Evolutionary conservation across 2,888 invertebrate species (phyloP).

Genomic region (Rhagonycha fulva): DNA sequence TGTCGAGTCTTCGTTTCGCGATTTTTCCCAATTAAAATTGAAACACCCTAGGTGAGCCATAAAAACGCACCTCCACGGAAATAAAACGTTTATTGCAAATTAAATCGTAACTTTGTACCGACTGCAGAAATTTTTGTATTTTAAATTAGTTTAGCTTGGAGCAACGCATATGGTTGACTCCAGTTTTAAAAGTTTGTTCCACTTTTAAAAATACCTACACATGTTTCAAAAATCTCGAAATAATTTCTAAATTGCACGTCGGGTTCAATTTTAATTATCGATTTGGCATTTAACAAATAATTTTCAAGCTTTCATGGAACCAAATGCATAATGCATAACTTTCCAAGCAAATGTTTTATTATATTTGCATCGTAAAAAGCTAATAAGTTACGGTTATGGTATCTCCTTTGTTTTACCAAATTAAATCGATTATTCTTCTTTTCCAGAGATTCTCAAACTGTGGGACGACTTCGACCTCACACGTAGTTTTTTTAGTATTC

Average conservation of each 20-base stretch:
- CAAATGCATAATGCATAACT: background rate
- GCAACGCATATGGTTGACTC: background rate
- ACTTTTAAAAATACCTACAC: background rate
- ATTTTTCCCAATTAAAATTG: background rate
- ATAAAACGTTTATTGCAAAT: background rate
- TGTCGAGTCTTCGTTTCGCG: background rate
- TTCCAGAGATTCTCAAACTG: background rate
- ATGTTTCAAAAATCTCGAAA: background rate
- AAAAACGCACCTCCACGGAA: background rate
- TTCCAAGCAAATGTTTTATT: background rate
- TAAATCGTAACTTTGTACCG: background rate
- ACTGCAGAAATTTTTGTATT: background rate
- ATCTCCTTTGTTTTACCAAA: background rate
- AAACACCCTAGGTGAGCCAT: background rate
- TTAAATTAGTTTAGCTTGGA: background rate
- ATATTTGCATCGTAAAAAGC: background rate
- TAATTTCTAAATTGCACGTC: background rate
- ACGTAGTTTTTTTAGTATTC: no score
- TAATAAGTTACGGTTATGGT: background rate
- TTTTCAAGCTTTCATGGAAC: background rate
- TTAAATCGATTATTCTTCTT: no score
- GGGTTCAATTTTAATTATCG: background rate
- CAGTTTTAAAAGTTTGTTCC: background rate
- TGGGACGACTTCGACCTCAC: no score
- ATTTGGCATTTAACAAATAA: background rate